Base-by-base conservation (phyloP, 2,113 vertebrate genomes). In the Hemicordylus capensis region DNA sequence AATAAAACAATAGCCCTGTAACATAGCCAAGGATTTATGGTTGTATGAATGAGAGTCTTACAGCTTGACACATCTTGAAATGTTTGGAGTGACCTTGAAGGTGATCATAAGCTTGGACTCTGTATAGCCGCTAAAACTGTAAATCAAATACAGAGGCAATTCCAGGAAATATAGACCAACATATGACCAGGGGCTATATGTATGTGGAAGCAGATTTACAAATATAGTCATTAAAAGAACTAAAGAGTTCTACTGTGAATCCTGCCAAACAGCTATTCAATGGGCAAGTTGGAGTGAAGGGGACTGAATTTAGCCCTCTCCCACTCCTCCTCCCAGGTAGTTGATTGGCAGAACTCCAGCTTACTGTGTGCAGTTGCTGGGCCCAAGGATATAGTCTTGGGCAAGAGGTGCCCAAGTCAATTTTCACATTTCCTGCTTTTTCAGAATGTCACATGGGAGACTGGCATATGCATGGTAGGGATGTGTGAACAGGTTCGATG, bases 41-140 rank as follows among this genome's bases (percentile, higher is more conserved):
- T 85, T 90, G 64, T 69, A 91, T 54, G 90, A 96, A 94, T 81
- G 61, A 92, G 84, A 93, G 92, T 31, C 81, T 93, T 93, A 88
- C 2, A 74, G 10, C 73, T 89, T 75, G 80, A 95, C 91, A 84
- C 64, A 79, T 85, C 76, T 91, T 76, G 76, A 54, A 89, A 87
- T 88, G 85, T 92, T 88, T 95, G 74, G 81, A 93, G 90, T 76
- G 90, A 91, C 64, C 76, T 73, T 90, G 54, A 88, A 87, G 78
- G n/a, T 46, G 82, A 89, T 88, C 69, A 44, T 92, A 89, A 34
- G 87, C 48, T 87, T 90, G 80, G 42, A 91, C 19, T 85, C 51
- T 90, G 44, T 63, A 61, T 79, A 73, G n/a, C n/a, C n/a, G 89
- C 87, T 54, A 39, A 84, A 7, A 42, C 82, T 83, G 89, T 89